phyloP scores from a whole-genome alignment of 92 coral and sea anemone genomes.

The Parazoanthus atlanticus region DNA sequence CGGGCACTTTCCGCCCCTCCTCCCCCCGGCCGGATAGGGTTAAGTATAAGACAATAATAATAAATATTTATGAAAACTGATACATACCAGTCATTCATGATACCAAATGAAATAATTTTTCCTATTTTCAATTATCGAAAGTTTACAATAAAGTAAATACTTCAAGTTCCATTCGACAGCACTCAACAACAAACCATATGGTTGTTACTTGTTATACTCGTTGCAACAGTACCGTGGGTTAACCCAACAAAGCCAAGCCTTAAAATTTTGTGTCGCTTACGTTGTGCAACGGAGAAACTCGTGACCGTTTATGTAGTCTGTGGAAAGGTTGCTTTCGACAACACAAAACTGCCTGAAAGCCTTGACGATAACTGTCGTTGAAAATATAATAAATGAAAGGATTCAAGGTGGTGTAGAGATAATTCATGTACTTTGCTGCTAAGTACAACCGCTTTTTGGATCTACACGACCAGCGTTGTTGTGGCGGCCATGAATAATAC shows the following conservation, averaged over 20 bases:
- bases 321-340: not conserved
- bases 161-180: no score
- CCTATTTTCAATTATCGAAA: no score
- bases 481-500: slow-evolving; percentile 18
- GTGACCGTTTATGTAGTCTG: not conserved
- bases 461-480: slow-evolving; percentile 8
- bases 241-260: not conserved
- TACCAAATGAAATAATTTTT: no score
- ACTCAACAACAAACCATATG: no score
- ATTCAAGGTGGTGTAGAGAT: slow-evolving; percentile 36
- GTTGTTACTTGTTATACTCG: no score
- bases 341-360: slow-evolving; percentile 11
- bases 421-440: slow-evolving; percentile 38
- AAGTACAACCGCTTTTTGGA: slow-evolving; percentile 3
- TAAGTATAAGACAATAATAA: no score
- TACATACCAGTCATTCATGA: no score
- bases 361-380: slow-evolving; percentile 12
- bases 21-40: no score
- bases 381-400: slow-evolving; percentile 24
- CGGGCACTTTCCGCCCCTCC: no score
- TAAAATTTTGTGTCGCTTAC: not conserved
- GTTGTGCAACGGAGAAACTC: not conserved
- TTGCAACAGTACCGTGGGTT: no score
- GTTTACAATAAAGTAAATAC: no score
- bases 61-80: no score